Percentiles rank a stretch among this genome's conserved stretches.
Conservation (phyloP, 2,888 invertebrate genomes). For the Trichogramma evanescens region DNA sequence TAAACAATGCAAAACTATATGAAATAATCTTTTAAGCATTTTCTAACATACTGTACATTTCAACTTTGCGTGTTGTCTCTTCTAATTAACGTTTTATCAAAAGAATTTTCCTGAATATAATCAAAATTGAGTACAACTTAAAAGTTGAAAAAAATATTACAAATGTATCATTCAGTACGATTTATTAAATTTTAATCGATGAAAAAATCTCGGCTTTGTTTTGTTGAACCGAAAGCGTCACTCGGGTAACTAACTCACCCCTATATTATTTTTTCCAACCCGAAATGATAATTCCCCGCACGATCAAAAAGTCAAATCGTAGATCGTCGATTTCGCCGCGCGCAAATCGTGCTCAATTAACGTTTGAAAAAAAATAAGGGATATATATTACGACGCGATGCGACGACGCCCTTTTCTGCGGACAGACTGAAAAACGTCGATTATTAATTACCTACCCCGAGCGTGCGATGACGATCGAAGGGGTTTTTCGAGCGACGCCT, state of each 20-base stretch:
- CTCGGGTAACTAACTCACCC: slow-evolving; percentile 4
- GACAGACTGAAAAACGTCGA: slow-evolving; percentile 27
- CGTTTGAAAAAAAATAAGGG: neutral
- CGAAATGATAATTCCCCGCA: neutral
- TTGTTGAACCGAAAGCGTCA: slow-evolving; percentile 8
- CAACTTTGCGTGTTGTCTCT: no score
- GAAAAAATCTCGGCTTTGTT: slow-evolving; percentile 1
- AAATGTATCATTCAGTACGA: no score
- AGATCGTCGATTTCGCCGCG: slow-evolving; percentile 7
- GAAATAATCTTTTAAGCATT: no score
- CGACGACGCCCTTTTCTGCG: slow-evolving; percentile 23
- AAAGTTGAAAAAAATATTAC: no score
- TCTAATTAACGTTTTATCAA: no score
- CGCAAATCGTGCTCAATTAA: neutral
- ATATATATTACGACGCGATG: neutral
- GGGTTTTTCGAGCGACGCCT: neutral
- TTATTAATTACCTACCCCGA: slow-evolving; percentile 37
- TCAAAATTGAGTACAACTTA: no score
- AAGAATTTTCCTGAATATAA: no score
- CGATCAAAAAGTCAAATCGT: neutral
- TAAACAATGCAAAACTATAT: no score
- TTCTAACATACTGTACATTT: no score
- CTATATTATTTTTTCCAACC: no score
- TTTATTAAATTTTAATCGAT: no score
- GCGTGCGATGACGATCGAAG: slow-evolving; percentile 13